A percentile compares a stretch with the other conserved stretches of the same genome.
These are phyloP conservation scores for Agrilus planipennis DNA, from an alignment of 1,140 invertebrate species.

Conservation along the genomic window DNA sequence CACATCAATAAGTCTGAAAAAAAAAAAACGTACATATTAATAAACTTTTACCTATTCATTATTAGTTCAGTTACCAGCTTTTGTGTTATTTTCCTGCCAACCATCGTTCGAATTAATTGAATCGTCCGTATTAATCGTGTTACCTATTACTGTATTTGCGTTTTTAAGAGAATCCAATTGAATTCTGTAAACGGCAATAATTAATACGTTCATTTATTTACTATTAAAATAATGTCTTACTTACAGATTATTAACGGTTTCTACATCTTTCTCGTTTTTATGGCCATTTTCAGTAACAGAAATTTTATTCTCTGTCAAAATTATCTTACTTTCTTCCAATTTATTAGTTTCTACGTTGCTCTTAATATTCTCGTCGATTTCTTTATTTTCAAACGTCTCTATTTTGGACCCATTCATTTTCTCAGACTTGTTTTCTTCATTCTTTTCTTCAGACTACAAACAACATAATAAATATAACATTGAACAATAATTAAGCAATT, in stretches of 20 bases:
- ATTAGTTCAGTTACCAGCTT: constrained; percentile 24
- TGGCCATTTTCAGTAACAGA: too few species aligned
- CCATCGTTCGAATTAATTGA: constrained; percentile 37
- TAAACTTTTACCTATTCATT: neutral
- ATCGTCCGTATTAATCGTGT: constrained; percentile 34
- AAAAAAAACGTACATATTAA: constrained; percentile 4
- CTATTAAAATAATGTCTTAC: too few species aligned
- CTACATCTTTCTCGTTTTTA: constrained; percentile 28
- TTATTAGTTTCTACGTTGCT: too few species aligned
- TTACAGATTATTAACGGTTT: constrained; percentile 32
- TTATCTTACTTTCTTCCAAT: too few species aligned
- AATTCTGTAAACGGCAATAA: constrained; percentile 25
- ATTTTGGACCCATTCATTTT: constrained; percentile 28
- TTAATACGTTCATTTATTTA: too few species aligned
- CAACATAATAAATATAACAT: constrained; percentile 7
- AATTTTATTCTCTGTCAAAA: too few species aligned
- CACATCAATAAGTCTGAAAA: constrained; percentile 20
- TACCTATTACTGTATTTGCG: constrained; percentile 36
- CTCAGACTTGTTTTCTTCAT: constrained; percentile 30
- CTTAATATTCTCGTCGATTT: too few species aligned
- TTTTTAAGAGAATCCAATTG: constrained; percentile 44
- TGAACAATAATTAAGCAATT: neutral
- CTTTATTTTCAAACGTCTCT: constrained; percentile 21
- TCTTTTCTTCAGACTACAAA: constrained; percentile 25
- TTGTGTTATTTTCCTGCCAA: constrained; percentile 28